phyloP scores from a whole-genome alignment of 2,113 vertebrate genomes.

The Xiphorhynchus elegans region DNA sequence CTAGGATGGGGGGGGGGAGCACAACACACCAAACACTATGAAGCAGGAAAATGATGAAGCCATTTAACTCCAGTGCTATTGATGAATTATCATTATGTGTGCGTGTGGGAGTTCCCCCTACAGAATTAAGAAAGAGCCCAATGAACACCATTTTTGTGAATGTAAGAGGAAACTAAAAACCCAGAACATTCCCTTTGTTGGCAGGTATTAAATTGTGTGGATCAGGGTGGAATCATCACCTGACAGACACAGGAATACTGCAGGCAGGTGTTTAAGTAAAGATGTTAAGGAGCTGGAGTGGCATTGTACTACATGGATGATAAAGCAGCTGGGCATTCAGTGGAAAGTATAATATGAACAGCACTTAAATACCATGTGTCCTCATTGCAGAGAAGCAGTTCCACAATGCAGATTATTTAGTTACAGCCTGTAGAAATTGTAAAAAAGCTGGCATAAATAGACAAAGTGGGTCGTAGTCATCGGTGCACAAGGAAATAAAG shows the following conservation, averaged over 20 bases:
- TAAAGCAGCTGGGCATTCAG: background rate
- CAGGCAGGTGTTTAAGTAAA: background rate
- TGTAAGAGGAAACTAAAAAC: background rate
- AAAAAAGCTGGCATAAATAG: background rate
- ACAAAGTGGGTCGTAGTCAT: background rate
- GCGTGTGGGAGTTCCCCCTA: background rate
- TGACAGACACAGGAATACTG: background rate
- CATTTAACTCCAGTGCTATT: background rate
- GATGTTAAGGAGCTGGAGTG: background rate
- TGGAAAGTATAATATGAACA: background rate
- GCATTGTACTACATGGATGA: background rate
- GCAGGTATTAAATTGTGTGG: background rate
- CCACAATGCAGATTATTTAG: background rate
- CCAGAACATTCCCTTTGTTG: background rate
- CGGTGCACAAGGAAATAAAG: background rate
- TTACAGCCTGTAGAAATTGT: background rate
- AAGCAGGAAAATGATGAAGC: background rate
- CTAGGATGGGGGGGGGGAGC: background rate
- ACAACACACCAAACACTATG: background rate
- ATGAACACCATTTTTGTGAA: background rate
- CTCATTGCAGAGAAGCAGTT: background rate
- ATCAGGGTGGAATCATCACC: background rate
- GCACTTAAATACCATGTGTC: background rate
- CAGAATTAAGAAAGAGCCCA: background rate
- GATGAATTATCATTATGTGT: accelerated